Base-by-base conservation (phyloP, 2,797 vertebrate species). In the Mus spretus region DNA sequence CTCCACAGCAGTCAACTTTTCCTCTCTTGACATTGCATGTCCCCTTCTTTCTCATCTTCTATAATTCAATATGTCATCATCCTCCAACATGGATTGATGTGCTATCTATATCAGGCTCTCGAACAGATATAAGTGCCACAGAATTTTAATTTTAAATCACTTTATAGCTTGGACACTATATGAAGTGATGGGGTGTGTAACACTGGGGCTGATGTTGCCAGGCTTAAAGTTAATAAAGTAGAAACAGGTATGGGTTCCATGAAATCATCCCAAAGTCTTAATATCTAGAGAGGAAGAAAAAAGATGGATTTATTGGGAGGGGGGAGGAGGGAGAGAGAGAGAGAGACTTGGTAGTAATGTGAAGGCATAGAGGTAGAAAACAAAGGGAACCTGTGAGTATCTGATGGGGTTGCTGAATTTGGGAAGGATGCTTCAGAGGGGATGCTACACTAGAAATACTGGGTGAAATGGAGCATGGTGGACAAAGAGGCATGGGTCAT, bases 21-120 rank as follows among this genome's bases (percentile, higher is more conserved):
- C 13, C 24, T 91, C 13, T 63, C 26, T 77, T 85, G 31, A 82
- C 24, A 85, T 86, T 28, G 31, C 26, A 85, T 10, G 6, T 5
- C 15, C 34, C 50, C 8, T 85, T 85, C 47, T 81, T 40, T 85
- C 91, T 89, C n/a, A 55, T 93, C 61, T 78, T 79, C 47, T 47
- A n/a, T 89, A 65, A 79, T 86, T 95, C 8, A 89, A 15, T 82
- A 37, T 24, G 24, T 40, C 24, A 79, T 24, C 70, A 19, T 78
- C 34, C 20, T 3, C 55, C 3, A 55, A 40, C 24, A 91, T 40
- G 57, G 63, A 40, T 80, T 80, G 75, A 72, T 81, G 95, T 65
- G 15, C n/a, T 44, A 2, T 15, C 72, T 84, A 40, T 77, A 7
- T 3, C 59, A 65, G 8, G 10, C 14, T 77, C 55, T 55, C 20